Conservation (phyloP, 2,888 invertebrate species). For the Lithophane socia region DNA sequence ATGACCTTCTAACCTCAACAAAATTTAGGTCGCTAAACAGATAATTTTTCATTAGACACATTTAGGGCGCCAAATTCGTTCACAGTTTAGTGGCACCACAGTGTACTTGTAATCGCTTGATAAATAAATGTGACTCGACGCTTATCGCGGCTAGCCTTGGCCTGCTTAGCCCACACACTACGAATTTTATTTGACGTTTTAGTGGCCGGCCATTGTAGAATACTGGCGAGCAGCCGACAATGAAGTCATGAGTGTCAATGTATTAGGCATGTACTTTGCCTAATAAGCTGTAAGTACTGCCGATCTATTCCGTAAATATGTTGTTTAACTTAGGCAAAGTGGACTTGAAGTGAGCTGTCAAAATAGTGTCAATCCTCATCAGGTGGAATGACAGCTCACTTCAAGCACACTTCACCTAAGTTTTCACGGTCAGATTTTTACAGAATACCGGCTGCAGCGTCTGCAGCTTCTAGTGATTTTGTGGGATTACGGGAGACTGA, state of each 20-base stretch:
- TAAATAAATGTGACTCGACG: constrained; percentile 61
- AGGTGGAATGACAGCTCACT: no score
- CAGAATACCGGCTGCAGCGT: neutral
- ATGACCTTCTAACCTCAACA: constrained; percentile 3
- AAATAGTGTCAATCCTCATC: no score
- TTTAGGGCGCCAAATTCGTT: constrained; percentile 37
- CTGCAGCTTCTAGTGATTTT: neutral
- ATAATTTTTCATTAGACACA: constrained; percentile 23
- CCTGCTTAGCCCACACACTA: constrained; percentile 59
- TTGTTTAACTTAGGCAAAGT: neutral
- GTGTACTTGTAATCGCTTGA: constrained; percentile 58
- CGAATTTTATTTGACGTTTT: constrained; percentile 56
- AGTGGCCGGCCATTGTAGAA: constrained; percentile 32
- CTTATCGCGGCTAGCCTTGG: constrained; percentile 66
- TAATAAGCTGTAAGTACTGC: neutral
- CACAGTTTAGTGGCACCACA: constrained; percentile 41
- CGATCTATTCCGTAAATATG: neutral
- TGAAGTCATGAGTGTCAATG: constrained; percentile 3
- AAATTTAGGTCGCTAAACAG: constrained; percentile 4
- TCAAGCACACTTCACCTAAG: no score
- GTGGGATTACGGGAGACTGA: no score
- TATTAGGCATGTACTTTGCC: neutral
- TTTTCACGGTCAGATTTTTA: neutral
- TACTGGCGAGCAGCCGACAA: constrained; percentile 24
- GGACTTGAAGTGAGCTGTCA: neutral